phyloP scores from a whole-genome alignment of 2,113 vertebrate genomes.

The Microcebus murinus region DNA sequence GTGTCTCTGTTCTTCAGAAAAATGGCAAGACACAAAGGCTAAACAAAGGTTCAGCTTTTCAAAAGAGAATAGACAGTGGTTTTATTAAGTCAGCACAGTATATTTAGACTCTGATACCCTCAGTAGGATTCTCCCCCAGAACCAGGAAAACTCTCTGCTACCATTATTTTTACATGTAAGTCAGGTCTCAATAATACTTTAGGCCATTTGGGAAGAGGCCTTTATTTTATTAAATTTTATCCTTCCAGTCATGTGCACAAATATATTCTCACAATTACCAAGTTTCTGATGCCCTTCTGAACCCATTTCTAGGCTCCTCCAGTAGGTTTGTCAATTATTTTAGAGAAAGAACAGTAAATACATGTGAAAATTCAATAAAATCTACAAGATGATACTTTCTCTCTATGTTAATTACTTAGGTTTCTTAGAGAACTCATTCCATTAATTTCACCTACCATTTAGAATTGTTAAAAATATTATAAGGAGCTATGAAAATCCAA shows the following conservation, averaged over 20 bases:
- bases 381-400: neutral
- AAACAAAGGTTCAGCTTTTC: constrained; percentile 50
- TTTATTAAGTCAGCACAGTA: neutral
- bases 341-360: constrained; percentile 22
- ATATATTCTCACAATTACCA: neutral
- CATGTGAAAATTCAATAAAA: constrained; percentile 12
- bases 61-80: constrained; percentile 6
- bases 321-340: neutral
- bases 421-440: neutral
- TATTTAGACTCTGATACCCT: neutral
- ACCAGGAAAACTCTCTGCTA: neutral
- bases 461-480: constrained; percentile 10
- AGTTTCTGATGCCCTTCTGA: neutral
- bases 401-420: neutral
- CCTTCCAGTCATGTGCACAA: neutral
- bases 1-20: constrained; percentile 42
- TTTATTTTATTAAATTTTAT: constrained; percentile 3
- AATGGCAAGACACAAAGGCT: constrained; percentile 29
- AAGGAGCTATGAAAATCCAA: constrained; percentile 8
- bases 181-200: neutral
- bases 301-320: neutral
- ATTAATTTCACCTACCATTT: constrained; percentile 23
- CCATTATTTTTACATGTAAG: neutral
- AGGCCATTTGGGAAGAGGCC: neutral
- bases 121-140: neutral